phyloP scores from a whole-genome alignment of 2,888 invertebrate species.

The Drosophila picticornis region DNA sequence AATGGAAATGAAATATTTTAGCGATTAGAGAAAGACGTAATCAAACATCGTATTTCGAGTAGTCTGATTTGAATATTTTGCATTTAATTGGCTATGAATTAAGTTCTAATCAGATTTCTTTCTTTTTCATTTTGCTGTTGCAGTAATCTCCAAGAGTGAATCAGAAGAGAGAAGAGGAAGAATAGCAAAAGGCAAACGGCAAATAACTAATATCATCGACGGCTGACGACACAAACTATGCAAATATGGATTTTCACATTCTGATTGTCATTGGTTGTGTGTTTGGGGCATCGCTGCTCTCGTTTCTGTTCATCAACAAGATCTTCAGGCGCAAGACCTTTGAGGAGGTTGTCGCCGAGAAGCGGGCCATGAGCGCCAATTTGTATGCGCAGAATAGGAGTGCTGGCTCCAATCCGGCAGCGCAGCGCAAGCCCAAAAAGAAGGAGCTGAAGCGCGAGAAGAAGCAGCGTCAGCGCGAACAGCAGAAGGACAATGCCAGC shows the following conservation, averaged over 20 bases:
- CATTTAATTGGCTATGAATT: neutral
- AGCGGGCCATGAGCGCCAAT: slow-evolving; percentile 84
- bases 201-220: slow-evolving; percentile 7
- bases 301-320: slow-evolving; percentile 84
- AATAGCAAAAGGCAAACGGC: slow-evolving; percentile 22
- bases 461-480: slow-evolving; percentile 80
- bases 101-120: neutral
- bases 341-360: slow-evolving; percentile 85
- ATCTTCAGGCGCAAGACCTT: slow-evolving; percentile 85
- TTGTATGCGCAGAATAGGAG: slow-evolving; percentile 82
- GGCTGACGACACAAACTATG: slow-evolving; percentile 73
- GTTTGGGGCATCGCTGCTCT: slow-evolving; percentile 84
- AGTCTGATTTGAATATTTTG: neutral
- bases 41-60: neutral
- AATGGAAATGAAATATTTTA: neutral
- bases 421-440: slow-evolving; percentile 81
- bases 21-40: neutral
- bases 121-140: slow-evolving; percentile 2
- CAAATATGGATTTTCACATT: slow-evolving; percentile 85
- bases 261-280: slow-evolving; percentile 85
- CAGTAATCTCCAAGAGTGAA: slow-evolving; percentile 32
- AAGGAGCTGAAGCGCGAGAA: slow-evolving; percentile 84
- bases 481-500: slow-evolving; percentile 72
- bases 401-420: slow-evolving; percentile 46
- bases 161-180: slow-evolving; percentile 36